These are phyloP conservation scores for Drosophila oshimai DNA, from an alignment of 1,140 invertebrate genomes.

Conservation along the genomic window DNA sequence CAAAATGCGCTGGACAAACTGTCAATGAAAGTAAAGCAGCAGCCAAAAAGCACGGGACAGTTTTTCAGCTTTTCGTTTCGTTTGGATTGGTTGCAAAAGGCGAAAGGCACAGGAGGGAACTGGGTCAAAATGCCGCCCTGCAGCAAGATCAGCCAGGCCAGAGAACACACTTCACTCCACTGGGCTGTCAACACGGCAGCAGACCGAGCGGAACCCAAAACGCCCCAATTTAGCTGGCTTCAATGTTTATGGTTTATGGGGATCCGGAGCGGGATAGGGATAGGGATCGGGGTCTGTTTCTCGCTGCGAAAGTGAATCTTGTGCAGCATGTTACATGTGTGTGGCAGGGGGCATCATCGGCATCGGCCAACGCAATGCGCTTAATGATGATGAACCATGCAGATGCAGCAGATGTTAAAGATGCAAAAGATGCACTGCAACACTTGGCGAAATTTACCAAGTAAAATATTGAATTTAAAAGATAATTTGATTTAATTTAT, in stretches of 20 bases:
- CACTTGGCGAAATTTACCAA: neutral
- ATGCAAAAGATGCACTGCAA: slow-evolving; percentile 2
- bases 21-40: slow-evolving; percentile 75
- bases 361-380: slow-evolving; percentile 51
- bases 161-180: slow-evolving; percentile 41
- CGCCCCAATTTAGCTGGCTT: slow-evolving; percentile 58
- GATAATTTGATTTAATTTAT: too few species aligned
- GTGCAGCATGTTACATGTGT: slow-evolving; percentile 15
- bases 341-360: slow-evolving; percentile 43
- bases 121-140: slow-evolving; percentile 72
- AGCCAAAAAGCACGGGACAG: slow-evolving; percentile 39
- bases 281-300: slow-evolving; percentile 15
- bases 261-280: slow-evolving; percentile 16
- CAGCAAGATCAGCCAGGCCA: slow-evolving; percentile 27
- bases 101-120: slow-evolving; percentile 55
- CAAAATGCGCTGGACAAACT: slow-evolving; percentile 37
- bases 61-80: slow-evolving; percentile 28
- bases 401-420: slow-evolving; percentile 29
- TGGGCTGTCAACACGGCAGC: slow-evolving; percentile 31
- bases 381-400: slow-evolving; percentile 75
- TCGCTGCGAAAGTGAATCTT: slow-evolving; percentile 72
- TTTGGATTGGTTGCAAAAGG: slow-evolving; percentile 8
- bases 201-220: slow-evolving; percentile 52
- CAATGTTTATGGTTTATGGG: slow-evolving; percentile 43
- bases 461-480: neutral